A percentile compares a stretch with the other conserved stretches of the same genome.
Conservation (phyloP, 2,113 vertebrate genomes). For the Megaptera novaeangliae region DNA sequence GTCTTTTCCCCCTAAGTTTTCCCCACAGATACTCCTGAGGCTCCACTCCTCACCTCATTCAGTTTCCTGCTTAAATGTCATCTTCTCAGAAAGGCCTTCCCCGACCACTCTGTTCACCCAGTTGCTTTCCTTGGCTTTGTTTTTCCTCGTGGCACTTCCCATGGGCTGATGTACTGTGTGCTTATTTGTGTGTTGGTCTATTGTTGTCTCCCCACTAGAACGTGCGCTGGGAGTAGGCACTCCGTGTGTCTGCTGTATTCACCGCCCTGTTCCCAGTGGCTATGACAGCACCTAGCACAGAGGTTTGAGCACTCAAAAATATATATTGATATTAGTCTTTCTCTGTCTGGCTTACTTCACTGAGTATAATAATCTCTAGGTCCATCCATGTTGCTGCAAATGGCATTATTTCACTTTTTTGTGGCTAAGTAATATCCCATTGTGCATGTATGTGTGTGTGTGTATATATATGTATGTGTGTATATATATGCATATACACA, state of each 20-base stretch:
- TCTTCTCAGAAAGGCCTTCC: neutral
- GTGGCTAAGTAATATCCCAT: neutral
- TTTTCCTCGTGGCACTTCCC: neutral
- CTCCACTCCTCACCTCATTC: neutral
- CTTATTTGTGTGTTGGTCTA: neutral
- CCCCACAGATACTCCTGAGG: neutral
- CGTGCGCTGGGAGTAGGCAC: rapidly evolving
- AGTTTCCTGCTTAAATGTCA: neutral
- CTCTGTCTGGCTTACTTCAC: neutral
- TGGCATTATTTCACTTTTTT: neutral
- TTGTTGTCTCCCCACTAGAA: neutral
- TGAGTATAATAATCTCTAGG: neutral
- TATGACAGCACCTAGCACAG: neutral
- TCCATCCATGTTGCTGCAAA: neutral
- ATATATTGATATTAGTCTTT: neutral
- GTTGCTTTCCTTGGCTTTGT: neutral
- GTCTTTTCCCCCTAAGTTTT: neutral
- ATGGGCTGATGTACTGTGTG: too few species aligned
- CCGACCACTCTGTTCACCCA: neutral
- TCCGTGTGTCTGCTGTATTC: neutral
- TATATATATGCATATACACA: too few species aligned
- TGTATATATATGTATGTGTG: rapidly evolving
- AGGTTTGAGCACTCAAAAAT: neutral
- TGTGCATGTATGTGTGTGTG: too few species aligned
- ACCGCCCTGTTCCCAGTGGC: neutral